These are phyloP conservation scores for Zaprionus gabonicus DNA, from an alignment of 1,140 invertebrate genomes.

Conservation along the genomic window DNA sequence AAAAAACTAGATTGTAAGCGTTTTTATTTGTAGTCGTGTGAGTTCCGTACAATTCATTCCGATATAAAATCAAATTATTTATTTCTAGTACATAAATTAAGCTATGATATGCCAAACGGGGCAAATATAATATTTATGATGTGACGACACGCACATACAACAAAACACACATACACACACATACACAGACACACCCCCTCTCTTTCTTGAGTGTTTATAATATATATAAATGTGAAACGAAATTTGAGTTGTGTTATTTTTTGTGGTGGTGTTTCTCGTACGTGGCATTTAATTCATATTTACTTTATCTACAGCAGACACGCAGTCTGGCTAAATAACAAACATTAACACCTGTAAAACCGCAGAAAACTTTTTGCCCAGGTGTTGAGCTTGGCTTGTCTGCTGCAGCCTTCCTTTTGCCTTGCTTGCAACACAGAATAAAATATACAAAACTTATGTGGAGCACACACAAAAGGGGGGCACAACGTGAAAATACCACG, in stretches of 20 bases:
- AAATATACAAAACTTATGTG: conserved; percentile 58
- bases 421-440: conserved; percentile 35
- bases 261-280: neutral
- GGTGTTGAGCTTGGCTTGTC: conserved; percentile 50
- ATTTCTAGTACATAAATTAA: conserved; percentile 37
- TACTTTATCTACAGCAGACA: conserved; percentile 64
- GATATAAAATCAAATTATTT: conserved; percentile 28
- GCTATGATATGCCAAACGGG: conserved; percentile 38
- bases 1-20: conserved; percentile 21
- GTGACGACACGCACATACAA: conserved; percentile 37
- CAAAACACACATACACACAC: conserved; percentile 19
- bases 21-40: conserved; percentile 24
- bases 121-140: conserved; percentile 31
- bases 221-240: conserved; percentile 75
- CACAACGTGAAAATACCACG: conserved; percentile 70
- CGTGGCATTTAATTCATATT: conserved; percentile 24
- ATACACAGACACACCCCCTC: conserved; percentile 16
- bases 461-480: conserved; percentile 47
- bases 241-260: conserved; percentile 41
- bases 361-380: conserved; percentile 53
- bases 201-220: conserved; percentile 73
- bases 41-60: conserved; percentile 13
- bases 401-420: conserved; percentile 9
- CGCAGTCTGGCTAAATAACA: conserved; percentile 60
- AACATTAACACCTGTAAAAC: conserved; percentile 76